Evolutionary conservation across 2,113 vertebrate species (phyloP).

Genomic region (Scomber japonicus): DNA sequence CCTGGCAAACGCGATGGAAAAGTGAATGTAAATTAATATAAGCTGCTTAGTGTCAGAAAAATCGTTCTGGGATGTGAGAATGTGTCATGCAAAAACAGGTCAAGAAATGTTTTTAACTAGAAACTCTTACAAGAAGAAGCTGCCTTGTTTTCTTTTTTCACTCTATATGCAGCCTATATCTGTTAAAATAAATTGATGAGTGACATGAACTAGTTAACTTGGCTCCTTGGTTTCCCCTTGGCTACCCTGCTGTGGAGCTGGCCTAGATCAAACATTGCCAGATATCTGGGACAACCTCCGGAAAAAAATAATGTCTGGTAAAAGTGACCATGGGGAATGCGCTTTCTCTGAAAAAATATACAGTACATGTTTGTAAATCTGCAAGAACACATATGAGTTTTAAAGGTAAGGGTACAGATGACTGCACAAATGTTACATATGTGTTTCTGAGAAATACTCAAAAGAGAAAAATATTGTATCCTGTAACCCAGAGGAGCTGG

Average conservation of each 20-base stretch:
- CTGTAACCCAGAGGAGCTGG: not conserved
- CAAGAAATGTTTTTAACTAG: constrained; percentile 34
- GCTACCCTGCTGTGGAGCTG: constrained; percentile 74
- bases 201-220: constrained; percentile 81
- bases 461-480: not conserved
- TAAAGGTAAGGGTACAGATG: not conserved
- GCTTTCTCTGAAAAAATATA: not conserved
- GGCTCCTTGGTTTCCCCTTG: constrained; percentile 76
- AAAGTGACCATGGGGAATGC: constrained; percentile 51
- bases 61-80: constrained; percentile 29
- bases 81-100: constrained; percentile 53
- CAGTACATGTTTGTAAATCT: not conserved
- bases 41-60: constrained; percentile 66
- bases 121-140: constrained; percentile 28
- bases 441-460: constrained; percentile 1
- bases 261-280: constrained; percentile 74
- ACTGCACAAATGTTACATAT: not conserved
- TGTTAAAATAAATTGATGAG: constrained; percentile 73
- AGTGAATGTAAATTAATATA: constrained; percentile 51
- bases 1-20: constrained; percentile 52
- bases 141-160: constrained; percentile 28
- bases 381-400: not conserved
- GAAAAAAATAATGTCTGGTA: constrained; percentile 25
- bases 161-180: constrained; percentile 49
- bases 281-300: constrained; percentile 77